Evolutionary conservation across 2,797 vertebrate species (phyloP).

Genomic region (Sardinella longiceps): DNA sequence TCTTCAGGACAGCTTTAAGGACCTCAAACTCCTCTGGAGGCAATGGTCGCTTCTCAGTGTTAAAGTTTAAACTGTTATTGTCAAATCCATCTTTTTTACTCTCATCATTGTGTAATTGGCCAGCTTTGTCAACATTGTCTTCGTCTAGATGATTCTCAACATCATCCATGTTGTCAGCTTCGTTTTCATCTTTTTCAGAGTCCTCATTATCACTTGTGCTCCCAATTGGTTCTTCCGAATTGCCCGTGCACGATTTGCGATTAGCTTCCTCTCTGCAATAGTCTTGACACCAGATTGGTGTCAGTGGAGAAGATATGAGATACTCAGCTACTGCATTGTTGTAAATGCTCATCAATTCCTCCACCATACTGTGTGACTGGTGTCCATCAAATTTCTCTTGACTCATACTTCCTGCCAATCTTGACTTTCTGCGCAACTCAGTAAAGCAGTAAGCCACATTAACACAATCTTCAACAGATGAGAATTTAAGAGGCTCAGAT

Average conservation of each 20-base stretch:
- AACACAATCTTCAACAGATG: slow-evolving; percentile 29
- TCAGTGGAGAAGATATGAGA: slow-evolving; percentile 40
- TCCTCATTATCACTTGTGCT: too few species aligned
- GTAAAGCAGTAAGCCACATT: slow-evolving; percentile 37
- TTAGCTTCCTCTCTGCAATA: too few species aligned
- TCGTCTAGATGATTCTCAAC: too few species aligned
- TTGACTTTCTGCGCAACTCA: slow-evolving; percentile 24
- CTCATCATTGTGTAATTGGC: too few species aligned
- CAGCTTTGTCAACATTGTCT: too few species aligned
- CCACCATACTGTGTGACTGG: slow-evolving; percentile 44
- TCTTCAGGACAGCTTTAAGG: slow-evolving; percentile 29
- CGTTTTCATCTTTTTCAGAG: too few species aligned
- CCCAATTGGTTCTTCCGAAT: too few species aligned
- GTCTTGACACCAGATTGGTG: too few species aligned
- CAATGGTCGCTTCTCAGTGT: too few species aligned
- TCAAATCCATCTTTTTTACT: neutral
- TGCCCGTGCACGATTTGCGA: too few species aligned
- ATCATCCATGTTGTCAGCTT: too few species aligned
- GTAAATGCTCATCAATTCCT: slow-evolving; percentile 52
- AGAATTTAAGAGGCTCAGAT: slow-evolving; percentile 3
- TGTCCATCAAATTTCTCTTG: neutral
- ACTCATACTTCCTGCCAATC: slow-evolving; percentile 30
- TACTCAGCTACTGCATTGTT: slow-evolving; percentile 43
- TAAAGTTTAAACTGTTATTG: too few species aligned
- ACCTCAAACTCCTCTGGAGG: neutral